A percentile compares a stretch with the other conserved stretches of the same genome.
Conservation (phyloP, 2,113 vertebrate genomes). For the Xenopus laevis region DNA sequence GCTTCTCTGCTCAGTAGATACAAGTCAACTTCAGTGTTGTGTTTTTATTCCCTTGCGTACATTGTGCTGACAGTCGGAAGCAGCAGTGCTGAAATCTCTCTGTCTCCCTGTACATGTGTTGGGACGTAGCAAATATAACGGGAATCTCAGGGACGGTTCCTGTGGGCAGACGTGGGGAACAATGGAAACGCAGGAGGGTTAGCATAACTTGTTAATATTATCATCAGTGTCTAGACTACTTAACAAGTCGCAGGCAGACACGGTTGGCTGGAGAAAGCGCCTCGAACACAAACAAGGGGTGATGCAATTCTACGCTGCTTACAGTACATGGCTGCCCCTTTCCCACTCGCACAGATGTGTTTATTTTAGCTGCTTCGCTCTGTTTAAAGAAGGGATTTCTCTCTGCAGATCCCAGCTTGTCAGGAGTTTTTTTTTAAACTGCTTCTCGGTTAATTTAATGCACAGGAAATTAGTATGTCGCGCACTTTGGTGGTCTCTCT, state of each 20-base stretch:
- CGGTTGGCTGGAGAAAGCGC: conserved; percentile 29
- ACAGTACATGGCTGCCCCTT: neutral
- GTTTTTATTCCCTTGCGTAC: neutral
- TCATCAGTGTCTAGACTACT: conserved; percentile 76
- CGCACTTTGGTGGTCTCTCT: neutral
- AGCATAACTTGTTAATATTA: conserved; percentile 72
- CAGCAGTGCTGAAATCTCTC: neutral
- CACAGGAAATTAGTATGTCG: neutral
- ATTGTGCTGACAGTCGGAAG: neutral
- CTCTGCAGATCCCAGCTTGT: neutral
- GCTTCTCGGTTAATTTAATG: neutral
- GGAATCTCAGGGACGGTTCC: conserved; percentile 62
- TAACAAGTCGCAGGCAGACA: conserved; percentile 76
- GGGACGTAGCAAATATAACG: conserved; percentile 58
- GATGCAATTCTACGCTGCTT: neutral
- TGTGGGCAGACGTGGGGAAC: conserved; percentile 70
- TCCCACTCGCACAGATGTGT: conserved; percentile 17
- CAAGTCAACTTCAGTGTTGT: too few relatives aligned
- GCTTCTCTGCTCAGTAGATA: too few relatives aligned
- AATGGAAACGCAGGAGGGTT: conserved; percentile 66
- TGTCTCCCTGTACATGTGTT: neutral
- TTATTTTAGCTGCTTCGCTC: conserved; percentile 14
- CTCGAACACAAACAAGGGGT: conserved; percentile 28
- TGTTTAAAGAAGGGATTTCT: conserved; percentile 22
- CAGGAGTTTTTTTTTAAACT: neutral